A percentile compares a stretch with the other conserved stretches of the same genome.
Conservation (phyloP, 1,140 invertebrate genomes). For the Lordiphosa collinella region DNA sequence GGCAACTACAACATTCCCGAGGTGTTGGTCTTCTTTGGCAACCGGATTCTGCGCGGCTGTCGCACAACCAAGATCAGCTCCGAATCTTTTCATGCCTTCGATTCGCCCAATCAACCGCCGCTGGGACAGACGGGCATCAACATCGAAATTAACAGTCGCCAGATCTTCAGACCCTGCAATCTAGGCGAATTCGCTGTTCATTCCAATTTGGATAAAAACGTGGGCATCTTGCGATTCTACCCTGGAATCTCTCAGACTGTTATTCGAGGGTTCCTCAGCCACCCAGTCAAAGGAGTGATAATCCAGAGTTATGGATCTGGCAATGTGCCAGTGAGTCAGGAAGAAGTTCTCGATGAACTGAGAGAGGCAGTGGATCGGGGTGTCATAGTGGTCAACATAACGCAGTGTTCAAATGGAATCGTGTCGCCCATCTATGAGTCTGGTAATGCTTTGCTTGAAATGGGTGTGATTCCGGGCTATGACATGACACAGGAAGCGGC, state of each 20-base stretch:
- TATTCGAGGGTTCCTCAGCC: slow-evolving; percentile 88
- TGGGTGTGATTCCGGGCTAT: slow-evolving; percentile 91
- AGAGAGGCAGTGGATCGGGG: slow-evolving; percentile 87
- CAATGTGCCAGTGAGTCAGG: slow-evolving; percentile 91
- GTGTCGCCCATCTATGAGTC: slow-evolving; percentile 90
- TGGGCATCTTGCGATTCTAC: slow-evolving; percentile 92
- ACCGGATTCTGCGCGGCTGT: slow-evolving; percentile 94
- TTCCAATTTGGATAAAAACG: slow-evolving; percentile 87
- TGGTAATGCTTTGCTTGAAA: slow-evolving; percentile 82
- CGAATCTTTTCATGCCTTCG: slow-evolving; percentile 92
- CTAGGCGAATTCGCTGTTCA: slow-evolving; percentile 88
- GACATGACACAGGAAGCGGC: slow-evolving; percentile 98
- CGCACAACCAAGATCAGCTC: slow-evolving; percentile 90
- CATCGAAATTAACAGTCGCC: slow-evolving; percentile 87
- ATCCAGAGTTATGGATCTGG: slow-evolving; percentile 95
- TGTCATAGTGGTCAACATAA: slow-evolving; percentile 94
- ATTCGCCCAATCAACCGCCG: slow-evolving; percentile 90
- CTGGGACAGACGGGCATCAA: slow-evolving; percentile 89
- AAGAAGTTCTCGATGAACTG: slow-evolving; percentile 88
- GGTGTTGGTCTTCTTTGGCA: slow-evolving; percentile 94
- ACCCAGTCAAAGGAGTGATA: slow-evolving; percentile 92
- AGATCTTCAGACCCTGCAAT: slow-evolving; percentile 85
- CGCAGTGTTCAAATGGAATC: slow-evolving; percentile 90
- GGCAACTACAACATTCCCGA: slow-evolving; percentile 94
- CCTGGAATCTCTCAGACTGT: slow-evolving; percentile 92